Conservation (phyloP, 2,797 vertebrate genomes). For the Acrossocheilus wenchowensis region DNA sequence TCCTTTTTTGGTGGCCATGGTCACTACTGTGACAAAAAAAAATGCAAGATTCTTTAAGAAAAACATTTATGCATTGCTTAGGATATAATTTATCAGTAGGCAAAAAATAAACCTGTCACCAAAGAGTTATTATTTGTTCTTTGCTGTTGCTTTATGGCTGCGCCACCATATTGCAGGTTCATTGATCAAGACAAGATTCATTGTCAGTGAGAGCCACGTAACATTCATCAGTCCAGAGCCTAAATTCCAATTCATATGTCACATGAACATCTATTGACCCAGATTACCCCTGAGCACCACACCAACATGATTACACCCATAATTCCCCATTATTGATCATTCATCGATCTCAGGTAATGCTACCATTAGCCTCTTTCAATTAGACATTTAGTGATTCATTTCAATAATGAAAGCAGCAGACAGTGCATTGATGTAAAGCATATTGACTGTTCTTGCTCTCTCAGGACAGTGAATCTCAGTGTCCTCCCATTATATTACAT, state of each 20-base stretch:
- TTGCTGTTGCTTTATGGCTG: conserved; percentile 6
- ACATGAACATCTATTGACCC: conserved; percentile 31
- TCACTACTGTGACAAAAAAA: neutral
- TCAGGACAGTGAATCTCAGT: conserved; percentile 33
- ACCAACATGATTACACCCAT: conserved; percentile 41
- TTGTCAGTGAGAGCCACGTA: neutral
- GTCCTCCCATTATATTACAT: conserved; percentile 37
- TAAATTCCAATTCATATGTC: conserved; percentile 36
- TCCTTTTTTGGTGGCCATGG: neutral
- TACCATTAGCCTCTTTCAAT: conserved; percentile 53
- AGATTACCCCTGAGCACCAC: conserved; percentile 13
- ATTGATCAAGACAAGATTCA: conserved; percentile 31
- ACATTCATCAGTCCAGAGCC: conserved; percentile 36
- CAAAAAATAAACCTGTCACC: conserved; percentile 8
- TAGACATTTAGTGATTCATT: conserved; percentile 54
- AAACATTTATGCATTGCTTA: no score
- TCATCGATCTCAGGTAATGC: conserved; percentile 56
- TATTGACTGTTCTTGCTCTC: conserved; percentile 49
- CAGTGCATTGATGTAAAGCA: conserved; percentile 47
- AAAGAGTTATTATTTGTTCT: neutral
- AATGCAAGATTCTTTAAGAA: neutral
- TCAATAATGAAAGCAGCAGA: conserved; percentile 50
- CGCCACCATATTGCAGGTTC: neutral
- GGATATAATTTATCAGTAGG: neutral
- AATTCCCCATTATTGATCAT: conserved; percentile 43